Evolutionary conservation across 1,140 invertebrate genomes (phyloP).

Genomic region (Anastrepha obliqua): DNA sequence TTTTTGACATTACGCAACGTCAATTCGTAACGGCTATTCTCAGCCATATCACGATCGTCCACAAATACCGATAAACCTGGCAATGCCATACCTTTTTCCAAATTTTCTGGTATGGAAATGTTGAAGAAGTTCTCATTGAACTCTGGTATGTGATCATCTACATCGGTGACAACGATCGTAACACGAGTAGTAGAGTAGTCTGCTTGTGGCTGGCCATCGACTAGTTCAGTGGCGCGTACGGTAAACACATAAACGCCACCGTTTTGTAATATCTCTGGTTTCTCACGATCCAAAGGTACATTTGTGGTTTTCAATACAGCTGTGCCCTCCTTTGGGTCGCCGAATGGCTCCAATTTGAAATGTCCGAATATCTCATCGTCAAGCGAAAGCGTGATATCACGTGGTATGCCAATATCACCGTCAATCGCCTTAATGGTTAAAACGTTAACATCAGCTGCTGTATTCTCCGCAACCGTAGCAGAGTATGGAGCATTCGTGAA

Average conservation of each 20-base stretch:
- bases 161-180: constrained; percentile 87
- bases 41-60: constrained; percentile 84
- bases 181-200: constrained; percentile 82
- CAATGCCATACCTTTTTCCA: constrained; percentile 81
- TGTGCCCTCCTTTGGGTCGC: constrained; percentile 75
- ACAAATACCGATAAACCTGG: constrained; percentile 85
- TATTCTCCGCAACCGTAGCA: constrained; percentile 84
- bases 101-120: constrained; percentile 85
- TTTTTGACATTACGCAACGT: constrained; percentile 79
- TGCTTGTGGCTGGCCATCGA: constrained; percentile 82
- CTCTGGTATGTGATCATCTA: constrained; percentile 87
- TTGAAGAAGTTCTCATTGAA: constrained; percentile 83
- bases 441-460: constrained; percentile 77
- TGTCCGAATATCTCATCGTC: constrained; percentile 82
- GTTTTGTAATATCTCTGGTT: constrained; percentile 82
- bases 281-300: constrained; percentile 83
- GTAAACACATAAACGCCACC: constrained; percentile 86
- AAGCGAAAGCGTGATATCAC: constrained; percentile 80
- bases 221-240: constrained; percentile 84
- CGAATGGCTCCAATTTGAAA: constrained; percentile 79
- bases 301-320: constrained; percentile 80
- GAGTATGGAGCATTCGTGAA: constrained; percentile 88
- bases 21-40: constrained; percentile 84
- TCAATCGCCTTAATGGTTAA: constrained; percentile 83
- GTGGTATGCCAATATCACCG: constrained; percentile 84